These are phyloP conservation scores for Lipophrys pholis DNA, from an alignment of 2,113 vertebrate species.

Conservation along the genomic window DNA sequence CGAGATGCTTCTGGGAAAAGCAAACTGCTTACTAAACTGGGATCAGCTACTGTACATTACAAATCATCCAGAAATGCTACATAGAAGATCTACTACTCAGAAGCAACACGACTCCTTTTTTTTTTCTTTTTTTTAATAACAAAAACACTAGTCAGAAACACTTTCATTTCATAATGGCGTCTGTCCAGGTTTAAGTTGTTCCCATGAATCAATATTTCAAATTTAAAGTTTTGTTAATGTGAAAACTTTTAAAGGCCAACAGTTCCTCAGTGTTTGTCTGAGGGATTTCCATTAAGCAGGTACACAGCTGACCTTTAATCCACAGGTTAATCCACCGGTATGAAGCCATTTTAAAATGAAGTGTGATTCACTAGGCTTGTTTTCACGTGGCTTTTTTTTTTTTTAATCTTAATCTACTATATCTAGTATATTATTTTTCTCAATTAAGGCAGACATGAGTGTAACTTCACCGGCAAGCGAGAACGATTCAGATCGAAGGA, in stretches of 20 bases:
- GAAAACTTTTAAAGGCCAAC: neutral
- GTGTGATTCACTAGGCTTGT: neutral
- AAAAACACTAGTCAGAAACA: neutral
- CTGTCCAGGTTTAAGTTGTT: neutral
- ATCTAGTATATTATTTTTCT: neutral
- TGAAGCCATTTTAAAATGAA: constrained; percentile 45
- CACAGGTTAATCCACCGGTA: constrained; percentile 43
- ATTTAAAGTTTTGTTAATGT: no score
- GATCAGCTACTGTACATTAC: constrained; percentile 45
- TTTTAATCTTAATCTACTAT: constrained; percentile 8
- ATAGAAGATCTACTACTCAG: constrained; percentile 42
- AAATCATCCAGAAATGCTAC: constrained; percentile 62
- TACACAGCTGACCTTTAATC: constrained; percentile 26
- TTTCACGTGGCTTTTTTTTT: constrained; percentile 12
- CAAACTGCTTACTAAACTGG: constrained; percentile 9
- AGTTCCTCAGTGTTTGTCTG: constrained; percentile 11
- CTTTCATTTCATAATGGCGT: constrained; percentile 3
- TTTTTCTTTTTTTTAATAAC: neutral
- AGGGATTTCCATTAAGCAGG: constrained; percentile 12
- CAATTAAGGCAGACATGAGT: constrained; percentile 61
- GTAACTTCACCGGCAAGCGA: constrained; percentile 54
- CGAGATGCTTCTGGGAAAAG: constrained; percentile 28
- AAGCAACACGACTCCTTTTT: constrained; percentile 24
- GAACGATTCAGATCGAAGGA: constrained; percentile 41
- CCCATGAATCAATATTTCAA: no score